Base-by-base conservation (phyloP, 1,140 invertebrate genomes). In the Lasioglossum albipes region DNA sequence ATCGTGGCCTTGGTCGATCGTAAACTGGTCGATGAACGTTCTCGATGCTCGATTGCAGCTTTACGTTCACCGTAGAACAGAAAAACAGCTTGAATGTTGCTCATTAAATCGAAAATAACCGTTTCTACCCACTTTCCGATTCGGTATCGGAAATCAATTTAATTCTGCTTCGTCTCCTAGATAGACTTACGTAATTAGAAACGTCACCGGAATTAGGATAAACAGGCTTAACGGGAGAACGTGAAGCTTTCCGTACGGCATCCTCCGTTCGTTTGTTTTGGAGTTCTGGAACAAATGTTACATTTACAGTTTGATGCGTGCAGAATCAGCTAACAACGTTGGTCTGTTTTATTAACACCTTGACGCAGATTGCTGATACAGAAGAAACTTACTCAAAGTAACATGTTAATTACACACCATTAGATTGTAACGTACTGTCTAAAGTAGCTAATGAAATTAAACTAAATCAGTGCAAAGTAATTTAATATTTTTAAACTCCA, bases 171-270 rank as follows among this genome's bases (percentile, higher is more conserved):
- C 4, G 27, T 31, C 12, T 61, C 31, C 12, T 59, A 42, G 59
- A 7, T 10, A 2, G 18, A 94, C 93, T 92, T 90, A 94, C 94
- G 94, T 94, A 62, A 92, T 89, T 7, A 94, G 87, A 76, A 94
- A 94, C 31, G 94, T 94, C 18, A 91, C 83, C 7, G 94, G 94
- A 71, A 94, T 92, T 22, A 94, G 79, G 45, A 94, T 87, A 80
- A 94, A 94, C 0, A 93, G 89, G 27, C 89, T 83, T 22, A 94
- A 82, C 31, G 94, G 94, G 52, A 94, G 67, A 31, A 92, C 89
- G 84, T 94, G 93, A 22, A 94, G 73, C 71, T 91, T 91, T 68
- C 88, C 85, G 68, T 89, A 90, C 10, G 86, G 69, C 90, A 91
- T 91, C n/a, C 75, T 89, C 7, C 49, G 16, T 27, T 66, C 2